phyloP scores from a whole-genome alignment of 2,888 invertebrate species.

The Sisyra terminalis region DNA sequence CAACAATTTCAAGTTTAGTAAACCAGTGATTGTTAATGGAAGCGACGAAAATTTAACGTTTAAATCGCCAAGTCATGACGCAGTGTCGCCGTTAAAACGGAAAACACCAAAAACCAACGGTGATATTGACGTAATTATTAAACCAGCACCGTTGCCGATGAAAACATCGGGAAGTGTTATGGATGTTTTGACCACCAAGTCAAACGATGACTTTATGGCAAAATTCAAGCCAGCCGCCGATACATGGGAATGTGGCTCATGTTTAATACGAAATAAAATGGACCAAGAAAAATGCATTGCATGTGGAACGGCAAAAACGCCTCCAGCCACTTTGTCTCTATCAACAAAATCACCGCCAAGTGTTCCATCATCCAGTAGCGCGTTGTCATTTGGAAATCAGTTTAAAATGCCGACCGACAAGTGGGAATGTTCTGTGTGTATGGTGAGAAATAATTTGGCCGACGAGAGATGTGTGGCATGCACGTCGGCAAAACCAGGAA shows the following conservation, averaged over 20 bases:
- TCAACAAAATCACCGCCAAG: not conserved
- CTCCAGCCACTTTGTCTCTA: conserved; percentile 8
- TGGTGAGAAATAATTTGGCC: conserved; percentile 34
- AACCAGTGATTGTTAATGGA: conserved; percentile 1
- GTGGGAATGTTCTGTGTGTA: conserved; percentile 42
- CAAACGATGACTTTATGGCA: conserved; percentile 1
- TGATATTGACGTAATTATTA: no score
- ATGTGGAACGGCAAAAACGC: conserved; percentile 27
- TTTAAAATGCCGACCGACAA: conserved; percentile 25
- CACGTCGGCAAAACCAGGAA: conserved; percentile 28
- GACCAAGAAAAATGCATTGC: conserved; percentile 31
- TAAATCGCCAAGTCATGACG: conserved; percentile 19
- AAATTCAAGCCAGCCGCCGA: conserved; percentile 7
- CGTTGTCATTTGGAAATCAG: conserved; percentile 19
- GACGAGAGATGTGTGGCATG: conserved; percentile 34
- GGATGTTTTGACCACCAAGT: no score
- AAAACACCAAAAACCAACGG: not conserved
- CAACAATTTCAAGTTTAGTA: conserved; percentile 5
- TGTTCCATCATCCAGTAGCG: conserved; percentile 5
- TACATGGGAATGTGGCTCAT: conserved; percentile 36
- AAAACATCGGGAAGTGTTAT: no score
- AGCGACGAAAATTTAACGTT: conserved; percentile 18
- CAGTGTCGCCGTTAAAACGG: not conserved
- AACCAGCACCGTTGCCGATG: no score
- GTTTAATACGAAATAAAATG: conserved; percentile 35